Base-by-base conservation (phyloP, 2,797 vertebrate species). In the Buphagus erythrorhynchus region DNA sequence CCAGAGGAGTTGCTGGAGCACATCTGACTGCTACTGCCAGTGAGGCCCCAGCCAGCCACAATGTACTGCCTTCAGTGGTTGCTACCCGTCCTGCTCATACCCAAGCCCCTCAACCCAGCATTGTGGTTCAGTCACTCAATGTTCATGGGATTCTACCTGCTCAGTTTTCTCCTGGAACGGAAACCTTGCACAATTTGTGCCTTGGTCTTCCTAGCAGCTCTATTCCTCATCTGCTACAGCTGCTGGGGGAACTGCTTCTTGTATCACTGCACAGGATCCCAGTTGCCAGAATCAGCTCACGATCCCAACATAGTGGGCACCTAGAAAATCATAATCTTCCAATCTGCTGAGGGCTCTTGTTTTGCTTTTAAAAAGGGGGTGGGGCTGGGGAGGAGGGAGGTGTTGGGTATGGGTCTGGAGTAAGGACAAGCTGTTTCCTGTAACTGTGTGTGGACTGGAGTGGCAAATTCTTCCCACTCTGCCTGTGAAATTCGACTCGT, bases 31-130 rank as follows among this genome's bases (percentile, higher is more conserved):
- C 96, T 88, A 65, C 95, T 97, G 97, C 93, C 88, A 5, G 3
- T 59, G 4, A 55, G 94, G 93, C 87, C 94, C 90, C 72, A 86
- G 86, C 95, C 94, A 88, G 97, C 93, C 98, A 98, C 97, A 5
- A 99, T 99, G 99, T 99, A 99, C 98, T 99, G 99, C 98, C 98
- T 99, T 62, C 99, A 99, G 98, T 99, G 99, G 99, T 97, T 99
- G 82, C 98, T 99, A 19, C 99, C 99, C 1, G 99, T 99, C 95
- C 99, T 99, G 94, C 99, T 99, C 97, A 99, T 99, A 97, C 99
- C 99, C 92, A 99, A 99, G 96, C 99, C 99, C 54, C 98, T 99
- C 97, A 99, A 99, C 98, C 99, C 99, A 10, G 99, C 99, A 1
- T 96, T 99, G 97, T 99, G 99, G 99, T 99, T 99, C 98, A 99